Conservation (phyloP, 2,888 invertebrate genomes). For the Adelognathus sp. region DNA sequence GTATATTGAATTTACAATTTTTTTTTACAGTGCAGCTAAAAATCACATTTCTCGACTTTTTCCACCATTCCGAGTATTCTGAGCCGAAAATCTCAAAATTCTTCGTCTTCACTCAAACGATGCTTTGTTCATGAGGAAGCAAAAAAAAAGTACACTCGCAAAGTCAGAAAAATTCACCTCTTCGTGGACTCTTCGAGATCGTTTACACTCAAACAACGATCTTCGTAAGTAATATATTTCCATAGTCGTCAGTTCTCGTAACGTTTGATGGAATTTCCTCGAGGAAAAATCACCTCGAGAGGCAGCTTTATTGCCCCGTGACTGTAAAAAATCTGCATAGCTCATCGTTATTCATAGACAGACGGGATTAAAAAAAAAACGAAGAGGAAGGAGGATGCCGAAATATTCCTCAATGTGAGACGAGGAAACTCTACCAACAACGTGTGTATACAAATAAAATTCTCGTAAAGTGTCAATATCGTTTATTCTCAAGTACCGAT, state of each 20-base stretch:
- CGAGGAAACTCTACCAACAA: neutral
- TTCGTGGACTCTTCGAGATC: slow-evolving; percentile 19
- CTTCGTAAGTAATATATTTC: neutral
- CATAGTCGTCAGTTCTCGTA: neutral
- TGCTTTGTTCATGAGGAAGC: too few relatives aligned
- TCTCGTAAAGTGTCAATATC: slow-evolving; percentile 68
- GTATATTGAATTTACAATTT: too few relatives aligned
- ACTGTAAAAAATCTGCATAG: neutral
- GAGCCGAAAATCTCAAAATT: too few relatives aligned
- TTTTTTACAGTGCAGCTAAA: too few relatives aligned
- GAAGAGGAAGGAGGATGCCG: neutral
- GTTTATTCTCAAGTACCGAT: slow-evolving; percentile 67
- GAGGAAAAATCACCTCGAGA: neutral
- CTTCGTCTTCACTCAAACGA: too few relatives aligned
- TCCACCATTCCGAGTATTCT: too few relatives aligned
- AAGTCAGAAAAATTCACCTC: neutral
- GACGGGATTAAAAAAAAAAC: neutral
- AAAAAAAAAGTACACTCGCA: neutral
- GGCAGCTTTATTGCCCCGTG: neutral
- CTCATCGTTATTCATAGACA: neutral
- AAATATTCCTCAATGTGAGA: neutral
- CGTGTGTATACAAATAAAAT: too few relatives aligned
- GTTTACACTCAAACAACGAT: slow-evolving; percentile 1
- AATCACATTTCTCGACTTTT: too few relatives aligned
- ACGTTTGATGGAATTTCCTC: neutral